Evolutionary conservation across 2,888 invertebrate genomes (phyloP), one percentile per base, ranked within the genome.

Genomic region (Diogma glabrata): DNA sequence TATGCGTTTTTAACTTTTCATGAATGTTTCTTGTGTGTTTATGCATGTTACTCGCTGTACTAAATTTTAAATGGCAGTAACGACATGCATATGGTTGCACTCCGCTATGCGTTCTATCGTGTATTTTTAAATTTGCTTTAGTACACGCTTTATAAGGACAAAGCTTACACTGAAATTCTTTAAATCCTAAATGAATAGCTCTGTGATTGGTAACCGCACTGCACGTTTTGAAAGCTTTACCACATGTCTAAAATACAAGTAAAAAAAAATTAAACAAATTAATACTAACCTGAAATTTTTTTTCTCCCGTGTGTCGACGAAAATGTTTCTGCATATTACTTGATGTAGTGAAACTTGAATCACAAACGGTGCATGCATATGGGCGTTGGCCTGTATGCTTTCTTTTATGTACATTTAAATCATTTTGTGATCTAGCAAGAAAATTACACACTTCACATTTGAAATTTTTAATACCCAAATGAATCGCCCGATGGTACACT

Each of bases 1-100:
- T 53, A 50, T 56, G 54, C 14, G 52, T 40, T 50, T 55, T 57
- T 23, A 53, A 12, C 51, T 56, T 56, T 47, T 57, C 52, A 45
- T 57, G 57, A 20, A 57, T 55, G 51, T 57, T 57, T 47, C 53
- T 52, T 16, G 53, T 52, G 51, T 57, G 57, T 40, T 57, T 57
- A 22, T 53, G 49, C 43, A 55, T 51, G 52, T 57, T 57, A 28
- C 57, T 57, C 14, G 56, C 54, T 10, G 57, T 57, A 40, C 53
- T 56, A 40, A 57, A 57, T 49, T 55, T 57, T 9, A 55, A n/a
- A 6, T 52, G 38, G 52, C 57, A 57, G 24, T 46, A 47, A 38
- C 45, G 38, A 33, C 57, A 57, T 4, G 52, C 40, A 51, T 57
- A 57, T 9, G 57, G 56, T 38, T 55, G 54, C 3, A 56, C 49